Percentiles rank a stretch among this genome's conserved stretches.
Evolutionary conservation across 1,140 invertebrate genomes (phyloP).

Genomic region (Vollenhovia emeryi): DNA sequence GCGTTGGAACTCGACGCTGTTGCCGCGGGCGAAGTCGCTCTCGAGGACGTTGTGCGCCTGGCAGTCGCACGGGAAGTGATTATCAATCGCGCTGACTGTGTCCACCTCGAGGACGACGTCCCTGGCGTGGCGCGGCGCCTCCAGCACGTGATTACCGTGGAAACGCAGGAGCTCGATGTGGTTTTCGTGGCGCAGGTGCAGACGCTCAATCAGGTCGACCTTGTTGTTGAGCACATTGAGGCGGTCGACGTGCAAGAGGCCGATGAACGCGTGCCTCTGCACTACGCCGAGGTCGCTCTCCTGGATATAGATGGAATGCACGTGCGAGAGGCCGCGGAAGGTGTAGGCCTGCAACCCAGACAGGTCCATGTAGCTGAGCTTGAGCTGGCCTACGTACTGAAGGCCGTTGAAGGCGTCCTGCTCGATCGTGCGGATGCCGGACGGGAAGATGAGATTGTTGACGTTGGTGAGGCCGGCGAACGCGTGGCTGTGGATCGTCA

Average conservation of each 20-base stretch:
- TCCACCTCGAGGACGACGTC: slow-evolving; percentile 89
- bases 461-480: slow-evolving; percentile 93
- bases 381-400: slow-evolving; percentile 91
- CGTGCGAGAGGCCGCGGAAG: slow-evolving; percentile 91
- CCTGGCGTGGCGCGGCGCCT: slow-evolving; percentile 88
- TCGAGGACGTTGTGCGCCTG: slow-evolving; percentile 91
- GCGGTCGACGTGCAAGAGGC: slow-evolving; percentile 88
- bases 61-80: slow-evolving; percentile 94
- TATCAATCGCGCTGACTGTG: slow-evolving; percentile 89
- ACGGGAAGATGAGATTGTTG: slow-evolving; percentile 90
- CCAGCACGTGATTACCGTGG: slow-evolving; percentile 93
- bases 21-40: slow-evolving; percentile 90
- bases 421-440: slow-evolving; percentile 91
- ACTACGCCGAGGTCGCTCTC: slow-evolving; percentile 93
- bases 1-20: slow-evolving; percentile 88
- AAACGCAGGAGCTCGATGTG: slow-evolving; percentile 89
- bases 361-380: slow-evolving; percentile 93
- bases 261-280: slow-evolving; percentile 90
- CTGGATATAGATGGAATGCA: slow-evolving; percentile 90
- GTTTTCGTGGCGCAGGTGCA: slow-evolving; percentile 89
- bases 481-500: slow-evolving; percentile 90
- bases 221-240: slow-evolving; percentile 93
- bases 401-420: slow-evolving; percentile 92
- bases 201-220: slow-evolving; percentile 91
- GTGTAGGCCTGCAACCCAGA: slow-evolving; percentile 89